Conservation (phyloP, 2,888 invertebrate genomes). For the Leptinotarsa haldemani region DNA sequence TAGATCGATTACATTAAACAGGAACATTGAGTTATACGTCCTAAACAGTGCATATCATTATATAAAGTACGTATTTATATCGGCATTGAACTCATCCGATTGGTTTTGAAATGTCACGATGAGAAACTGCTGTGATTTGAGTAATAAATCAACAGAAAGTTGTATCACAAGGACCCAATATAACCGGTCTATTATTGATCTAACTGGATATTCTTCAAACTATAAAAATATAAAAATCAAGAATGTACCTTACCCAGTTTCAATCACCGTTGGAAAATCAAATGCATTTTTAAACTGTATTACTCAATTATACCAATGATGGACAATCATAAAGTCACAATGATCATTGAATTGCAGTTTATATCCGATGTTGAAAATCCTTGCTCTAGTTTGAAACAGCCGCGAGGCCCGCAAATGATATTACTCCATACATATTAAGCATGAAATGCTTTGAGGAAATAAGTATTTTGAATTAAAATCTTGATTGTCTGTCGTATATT, state of each 20-base stretch:
- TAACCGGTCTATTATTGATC: background rate
- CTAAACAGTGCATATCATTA: too few species aligned
- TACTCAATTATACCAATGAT: background rate
- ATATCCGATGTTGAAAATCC: conserved; percentile 29
- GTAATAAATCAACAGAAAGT: too few species aligned
- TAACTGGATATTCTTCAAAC: background rate
- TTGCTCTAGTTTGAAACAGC: conserved; percentile 32
- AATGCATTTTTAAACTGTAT: background rate
- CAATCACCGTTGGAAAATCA: background rate
- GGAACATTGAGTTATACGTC: too few species aligned
- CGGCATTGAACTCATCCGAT: too few species aligned
- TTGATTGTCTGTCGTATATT: too few species aligned
- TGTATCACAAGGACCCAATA: background rate
- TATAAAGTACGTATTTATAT: too few species aligned
- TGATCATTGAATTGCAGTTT: background rate
- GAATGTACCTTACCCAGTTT: background rate
- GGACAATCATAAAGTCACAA: conserved; percentile 11
- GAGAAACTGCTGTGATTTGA: too few species aligned
- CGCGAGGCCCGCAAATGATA: conserved; percentile 19
- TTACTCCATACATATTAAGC: background rate
- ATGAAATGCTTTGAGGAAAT: background rate
- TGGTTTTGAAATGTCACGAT: too few species aligned
- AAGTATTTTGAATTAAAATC: too few species aligned
- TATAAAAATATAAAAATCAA: background rate
- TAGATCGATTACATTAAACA: too few species aligned